Evolutionary conservation across 2,888 invertebrate species (phyloP), one percentile per base, ranked within the genome.

Genomic region (Trichopoda pennipes): DNA sequence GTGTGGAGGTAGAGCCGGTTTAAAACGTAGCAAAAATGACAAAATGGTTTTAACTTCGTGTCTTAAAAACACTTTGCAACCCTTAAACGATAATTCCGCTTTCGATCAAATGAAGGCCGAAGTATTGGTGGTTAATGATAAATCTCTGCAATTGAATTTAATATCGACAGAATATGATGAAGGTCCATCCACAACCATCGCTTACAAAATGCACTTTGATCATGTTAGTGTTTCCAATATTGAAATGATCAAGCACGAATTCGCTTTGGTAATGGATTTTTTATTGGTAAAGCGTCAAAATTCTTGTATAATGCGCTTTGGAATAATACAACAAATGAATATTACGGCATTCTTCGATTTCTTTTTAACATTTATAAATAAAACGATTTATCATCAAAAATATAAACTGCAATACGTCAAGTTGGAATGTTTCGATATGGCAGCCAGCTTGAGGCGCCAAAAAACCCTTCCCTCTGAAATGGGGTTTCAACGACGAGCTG

Each of bases 141-240:
- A 69, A 49, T 44, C 53, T 8, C 35, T 77, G 66, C 61, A 69
- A 42, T 49, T 77, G 28, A 70, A 77, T 63, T 70, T 77, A 28
- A 19, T 56, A 38, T 63, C 77, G 12, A 63, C 53, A 38, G 53
- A 77, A 8, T 6, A 44, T 14, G 55, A 69, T 35, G 63, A 47
- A 17, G 69, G 53, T 2, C 69, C 69, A 10, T 63, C 19, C 12
- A 69, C 69, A 14, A 63, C 38, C 17, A 70, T 77, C 16, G 63
- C 69, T 3, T 63, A 69, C 9, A 77, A 77, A 69, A 77, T 77
- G 77, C 53, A 77, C 49, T 77, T 77, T 16, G 77, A 77, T 63
- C 35, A 55, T 44, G 63, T 77, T 3, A 61, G 55, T 47, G 61
- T 56, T 19, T 53, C 61, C 23, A 38, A 14, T 2, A 17, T 44